phyloP scores from a whole-genome alignment of 23 tunicate species.

The Trididemnum clinides region DNA sequence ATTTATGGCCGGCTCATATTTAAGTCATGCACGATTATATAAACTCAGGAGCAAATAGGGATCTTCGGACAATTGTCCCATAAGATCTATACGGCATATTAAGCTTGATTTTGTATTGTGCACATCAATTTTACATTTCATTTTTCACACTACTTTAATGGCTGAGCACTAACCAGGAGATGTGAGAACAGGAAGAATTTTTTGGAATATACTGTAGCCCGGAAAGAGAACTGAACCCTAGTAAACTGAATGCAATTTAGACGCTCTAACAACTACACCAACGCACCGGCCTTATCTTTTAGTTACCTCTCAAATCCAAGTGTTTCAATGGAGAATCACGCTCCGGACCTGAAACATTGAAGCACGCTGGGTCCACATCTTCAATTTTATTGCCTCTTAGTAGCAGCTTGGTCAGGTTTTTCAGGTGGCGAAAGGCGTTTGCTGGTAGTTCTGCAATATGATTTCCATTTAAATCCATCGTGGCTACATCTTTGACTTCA shows the following conservation, averaged over 20 bases:
- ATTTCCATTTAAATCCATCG: neutral
- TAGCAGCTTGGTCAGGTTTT: neutral
- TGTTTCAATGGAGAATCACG: neutral
- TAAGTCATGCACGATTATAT: no score
- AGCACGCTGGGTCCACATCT: neutral
- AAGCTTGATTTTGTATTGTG: no score
- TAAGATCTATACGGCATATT: no score
- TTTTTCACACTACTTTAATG: no score
- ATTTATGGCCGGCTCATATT: no score
- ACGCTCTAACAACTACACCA: neutral
- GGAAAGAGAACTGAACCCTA: neutral
- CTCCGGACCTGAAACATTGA: neutral
- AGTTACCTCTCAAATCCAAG: conserved; percentile 7
- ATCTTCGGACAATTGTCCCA: no score
- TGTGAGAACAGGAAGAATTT: no score
- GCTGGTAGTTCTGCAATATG: neutral
- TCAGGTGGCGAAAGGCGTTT: neutral
- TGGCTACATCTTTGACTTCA: neutral
- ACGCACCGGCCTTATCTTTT: neutral
- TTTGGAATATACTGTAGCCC: no score
- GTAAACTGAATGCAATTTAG: no score
- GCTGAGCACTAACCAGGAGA: no score
- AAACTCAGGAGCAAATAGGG: no score
- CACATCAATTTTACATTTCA: no score
- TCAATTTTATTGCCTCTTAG: neutral